phyloP scores from a whole-genome alignment of 2,888 invertebrate species.

The Lamproptera curius region DNA sequence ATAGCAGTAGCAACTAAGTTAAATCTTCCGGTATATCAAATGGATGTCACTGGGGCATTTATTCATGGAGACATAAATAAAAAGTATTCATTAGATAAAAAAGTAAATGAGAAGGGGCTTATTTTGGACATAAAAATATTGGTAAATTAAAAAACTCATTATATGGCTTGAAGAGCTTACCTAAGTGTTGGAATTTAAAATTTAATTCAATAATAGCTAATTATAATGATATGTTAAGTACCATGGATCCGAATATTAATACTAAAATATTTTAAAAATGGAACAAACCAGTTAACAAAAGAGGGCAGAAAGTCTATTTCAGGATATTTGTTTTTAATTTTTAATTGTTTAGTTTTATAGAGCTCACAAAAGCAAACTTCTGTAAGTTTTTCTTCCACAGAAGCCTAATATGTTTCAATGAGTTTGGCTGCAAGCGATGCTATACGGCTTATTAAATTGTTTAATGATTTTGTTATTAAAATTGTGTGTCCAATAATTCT shows the following conservation, averaged over 20 bases:
- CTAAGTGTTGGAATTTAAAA: no score
- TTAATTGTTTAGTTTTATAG: slow-evolving; percentile 32
- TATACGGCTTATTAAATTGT: slow-evolving; percentile 1
- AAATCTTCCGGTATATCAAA: no score
- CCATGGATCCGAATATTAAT: background rate
- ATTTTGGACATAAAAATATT: no score
- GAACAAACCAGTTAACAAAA: no score
- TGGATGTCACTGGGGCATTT: no score
- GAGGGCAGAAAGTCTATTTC: no score
- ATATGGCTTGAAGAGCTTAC: no score
- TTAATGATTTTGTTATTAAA: background rate
- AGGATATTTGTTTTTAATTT: slow-evolving; percentile 26
- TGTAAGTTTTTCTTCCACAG: slow-evolving; percentile 18
- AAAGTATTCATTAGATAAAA: no score
- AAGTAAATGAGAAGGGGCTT: no score
- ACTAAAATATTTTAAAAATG: slow-evolving; percentile 7
- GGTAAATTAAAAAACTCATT: no score
- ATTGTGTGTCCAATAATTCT: background rate
- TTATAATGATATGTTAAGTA: background rate
- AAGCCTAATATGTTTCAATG: background rate
- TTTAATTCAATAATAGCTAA: background rate
- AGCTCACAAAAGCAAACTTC: slow-evolving; percentile 27
- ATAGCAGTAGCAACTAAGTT: no score
- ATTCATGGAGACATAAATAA: no score
- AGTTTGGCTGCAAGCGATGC: slow-evolving; percentile 22